Evolutionary conservation across 1,140 invertebrate species (phyloP), one percentile per base, ranked within the genome.

Genomic region (Prorops nasuta): DNA sequence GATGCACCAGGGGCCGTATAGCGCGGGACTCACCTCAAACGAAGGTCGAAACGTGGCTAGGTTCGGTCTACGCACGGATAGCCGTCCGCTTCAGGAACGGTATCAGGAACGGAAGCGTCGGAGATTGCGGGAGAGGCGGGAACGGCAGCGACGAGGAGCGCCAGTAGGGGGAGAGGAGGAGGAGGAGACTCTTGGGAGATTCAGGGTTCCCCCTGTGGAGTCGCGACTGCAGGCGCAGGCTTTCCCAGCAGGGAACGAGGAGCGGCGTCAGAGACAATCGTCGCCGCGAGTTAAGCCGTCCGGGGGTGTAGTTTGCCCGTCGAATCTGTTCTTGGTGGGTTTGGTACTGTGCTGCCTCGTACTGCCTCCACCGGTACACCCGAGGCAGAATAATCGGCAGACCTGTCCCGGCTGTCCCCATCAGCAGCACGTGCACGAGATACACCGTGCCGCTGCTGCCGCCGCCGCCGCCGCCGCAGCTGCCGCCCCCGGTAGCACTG

Each of bases 391-490:
- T 19, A 58, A 71, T 52, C 72, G 72, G 52, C 67, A 70, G 12
- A 72, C 69, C 1, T 76, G 75, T 37, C 74, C 75, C 1, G 75
- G 74, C 4, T 76, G 75, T 44, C 72, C 72, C 21, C 73, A 76
- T 39, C 71, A 72, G 52, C 69, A 50, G 15, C 64, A 67, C 39
- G 50, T 62, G 4, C 68, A 67, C 47, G 63, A 66, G 32, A 52
- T 66, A 10, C 65, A 70, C 24, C 63, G 65, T 17, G 49, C 32
- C 35, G 10, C 35, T 3, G 18, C 17, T 10, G 4, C 9, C 22
- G n/a, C 24, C 31, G 37, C 43, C 46, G 41, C 19, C 21, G 43
- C 41, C 18, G 68, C 67, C 21, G 63, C 66, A 12, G 40, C 54
- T 1, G 20, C 40, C 38, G 21, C 38, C 3, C 17, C 52, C 8